These are phyloP conservation scores for Python bivittatus DNA, from an alignment of 2,113 vertebrate genomes.

Conservation along the genomic window DNA sequence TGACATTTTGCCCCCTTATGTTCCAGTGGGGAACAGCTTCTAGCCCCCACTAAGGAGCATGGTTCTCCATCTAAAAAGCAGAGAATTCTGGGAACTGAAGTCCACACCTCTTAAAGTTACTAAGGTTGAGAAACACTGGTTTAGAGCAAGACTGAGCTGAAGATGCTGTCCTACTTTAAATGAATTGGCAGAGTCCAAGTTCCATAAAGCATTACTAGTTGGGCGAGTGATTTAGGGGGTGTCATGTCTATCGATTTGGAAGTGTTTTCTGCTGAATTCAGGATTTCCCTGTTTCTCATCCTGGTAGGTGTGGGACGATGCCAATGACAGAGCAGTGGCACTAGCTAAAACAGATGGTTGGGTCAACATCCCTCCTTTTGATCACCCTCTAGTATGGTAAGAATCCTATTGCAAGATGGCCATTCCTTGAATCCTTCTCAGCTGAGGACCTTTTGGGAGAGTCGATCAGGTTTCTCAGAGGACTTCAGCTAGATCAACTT, in stretches of 20 bases:
- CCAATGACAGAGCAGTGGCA: conserved; percentile 79
- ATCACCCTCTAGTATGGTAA: conserved; percentile 91
- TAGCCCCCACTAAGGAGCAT: too few species aligned
- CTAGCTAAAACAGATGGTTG: conserved; percentile 76
- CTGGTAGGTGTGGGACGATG: conserved; percentile 86
- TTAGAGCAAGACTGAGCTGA: too few species aligned
- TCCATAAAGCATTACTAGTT: not conserved
- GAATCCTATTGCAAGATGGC: not conserved
- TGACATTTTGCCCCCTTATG: not conserved
- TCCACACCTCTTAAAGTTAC: too few species aligned
- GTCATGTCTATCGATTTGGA: not conserved
- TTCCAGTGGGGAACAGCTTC: not conserved
- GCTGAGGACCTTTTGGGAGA: too few species aligned
- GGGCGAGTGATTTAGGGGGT: too few species aligned
- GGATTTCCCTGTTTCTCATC: fast-evolving
- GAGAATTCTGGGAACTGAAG: too few species aligned
- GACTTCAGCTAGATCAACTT: not conserved
- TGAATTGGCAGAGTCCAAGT: too few species aligned
- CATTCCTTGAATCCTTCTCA: not conserved
- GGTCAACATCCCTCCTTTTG: conserved; percentile 83
- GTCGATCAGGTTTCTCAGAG: not conserved
- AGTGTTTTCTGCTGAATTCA: not conserved
- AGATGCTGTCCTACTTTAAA: too few species aligned
- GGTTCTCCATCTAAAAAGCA: too few species aligned
- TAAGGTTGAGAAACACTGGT: too few species aligned